These are phyloP conservation scores for Cuniculus paca DNA, from an alignment of 2,797 vertebrate species.

Conservation along the genomic window DNA sequence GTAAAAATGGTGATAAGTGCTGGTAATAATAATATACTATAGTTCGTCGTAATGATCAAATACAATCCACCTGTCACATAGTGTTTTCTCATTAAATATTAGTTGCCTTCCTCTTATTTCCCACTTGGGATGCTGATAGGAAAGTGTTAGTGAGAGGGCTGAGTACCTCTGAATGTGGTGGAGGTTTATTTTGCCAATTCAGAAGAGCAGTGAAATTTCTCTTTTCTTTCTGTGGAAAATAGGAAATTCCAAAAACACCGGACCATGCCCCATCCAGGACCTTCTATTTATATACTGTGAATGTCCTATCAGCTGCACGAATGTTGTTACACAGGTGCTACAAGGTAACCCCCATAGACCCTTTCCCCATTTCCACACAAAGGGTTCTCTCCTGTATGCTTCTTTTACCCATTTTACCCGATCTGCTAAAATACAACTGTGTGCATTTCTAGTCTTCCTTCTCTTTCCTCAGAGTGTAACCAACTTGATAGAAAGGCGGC, in stretches of 20 bases:
- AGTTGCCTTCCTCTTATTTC: slow-evolving; percentile 36
- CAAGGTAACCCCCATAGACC: slow-evolving; percentile 89
- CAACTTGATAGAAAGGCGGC: slow-evolving; percentile 95
- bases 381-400: fast-evolving
- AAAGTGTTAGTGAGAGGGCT: neutral
- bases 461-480: slow-evolving; percentile 91
- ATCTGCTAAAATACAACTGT: neutral
- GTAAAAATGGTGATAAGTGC: neutral
- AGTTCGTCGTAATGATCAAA: neutral
- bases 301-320: slow-evolving; percentile 91
- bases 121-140: neutral
- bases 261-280: slow-evolving; percentile 97
- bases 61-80: neutral
- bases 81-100: slow-evolving; percentile 14
- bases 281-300: slow-evolving; percentile 97
- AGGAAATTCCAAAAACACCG: slow-evolving; percentile 98
- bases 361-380: neutral
- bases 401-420: neutral
- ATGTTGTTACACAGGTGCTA: slow-evolving; percentile 96
- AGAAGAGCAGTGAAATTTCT: slow-evolving; percentile 20
- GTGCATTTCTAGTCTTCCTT: neutral
- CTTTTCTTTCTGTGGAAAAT: slow-evolving; percentile 28
- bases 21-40: neutral
- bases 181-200: slow-evolving; percentile 20
- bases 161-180: neutral